phyloP scores from a whole-genome alignment of 2,888 invertebrate species.

The Callosobruchus maculatus region DNA sequence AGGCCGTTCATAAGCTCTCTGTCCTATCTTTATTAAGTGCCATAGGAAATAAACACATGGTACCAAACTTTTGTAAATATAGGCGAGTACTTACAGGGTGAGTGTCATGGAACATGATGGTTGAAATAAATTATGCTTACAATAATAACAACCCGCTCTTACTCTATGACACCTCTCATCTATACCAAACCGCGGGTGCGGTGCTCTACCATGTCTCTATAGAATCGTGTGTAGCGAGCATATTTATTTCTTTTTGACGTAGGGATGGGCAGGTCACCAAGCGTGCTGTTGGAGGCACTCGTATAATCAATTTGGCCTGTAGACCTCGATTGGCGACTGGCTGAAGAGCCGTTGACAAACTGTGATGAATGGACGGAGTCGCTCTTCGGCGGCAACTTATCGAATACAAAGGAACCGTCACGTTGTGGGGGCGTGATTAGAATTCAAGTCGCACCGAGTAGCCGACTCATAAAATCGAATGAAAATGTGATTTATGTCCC shows the following conservation, averaged over 20 bases:
- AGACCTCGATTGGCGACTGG: not conserved
- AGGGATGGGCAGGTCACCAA: not conserved
- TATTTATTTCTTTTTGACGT: not conserved
- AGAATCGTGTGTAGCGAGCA: not conserved
- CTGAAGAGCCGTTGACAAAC: not conserved
- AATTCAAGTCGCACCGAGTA: not conserved
- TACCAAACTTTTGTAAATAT: no score
- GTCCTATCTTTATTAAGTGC: no score
- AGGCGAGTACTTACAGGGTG: no score
- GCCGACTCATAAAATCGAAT: not conserved
- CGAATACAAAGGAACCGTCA: not conserved
- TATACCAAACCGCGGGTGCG: not conserved
- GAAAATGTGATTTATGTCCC: not conserved
- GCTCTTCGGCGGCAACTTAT: not conserved
- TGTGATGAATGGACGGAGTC: not conserved
- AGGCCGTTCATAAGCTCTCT: no score
- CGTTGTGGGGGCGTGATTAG: not conserved
- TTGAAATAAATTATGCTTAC: no score
- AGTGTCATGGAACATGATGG: no score
- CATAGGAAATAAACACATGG: no score
- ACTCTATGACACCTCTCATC: not conserved
- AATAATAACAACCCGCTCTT: no score
- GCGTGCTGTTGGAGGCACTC: not conserved
- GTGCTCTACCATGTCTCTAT: not conserved
- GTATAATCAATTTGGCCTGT: not conserved